These are phyloP conservation scores for Patiria miniata DNA, from an alignment of 35 echinoderm and acorn worm species.

Conservation along the genomic window DNA sequence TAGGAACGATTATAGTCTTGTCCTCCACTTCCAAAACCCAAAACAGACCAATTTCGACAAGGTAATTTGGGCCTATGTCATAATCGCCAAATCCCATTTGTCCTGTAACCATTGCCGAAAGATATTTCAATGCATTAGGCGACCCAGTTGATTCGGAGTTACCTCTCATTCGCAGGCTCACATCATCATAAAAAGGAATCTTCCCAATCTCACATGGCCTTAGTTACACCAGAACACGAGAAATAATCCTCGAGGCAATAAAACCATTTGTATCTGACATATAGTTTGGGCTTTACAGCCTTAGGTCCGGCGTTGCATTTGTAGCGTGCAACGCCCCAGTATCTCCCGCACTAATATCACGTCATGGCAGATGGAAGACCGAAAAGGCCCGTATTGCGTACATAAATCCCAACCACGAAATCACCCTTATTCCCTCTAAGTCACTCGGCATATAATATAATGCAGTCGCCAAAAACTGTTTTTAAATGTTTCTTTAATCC, in stretches of 20 bases:
- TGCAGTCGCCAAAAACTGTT: no score
- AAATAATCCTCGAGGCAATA: not conserved
- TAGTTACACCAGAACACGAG: conserved; percentile 32
- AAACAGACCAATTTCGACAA: no score
- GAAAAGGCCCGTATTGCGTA: not conserved
- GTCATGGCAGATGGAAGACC: not conserved
- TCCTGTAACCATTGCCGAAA: not conserved
- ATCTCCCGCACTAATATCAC: not conserved
- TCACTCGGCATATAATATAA: not conserved
- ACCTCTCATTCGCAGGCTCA: not conserved
- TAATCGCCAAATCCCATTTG: no score
- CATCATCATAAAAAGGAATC: not conserved
- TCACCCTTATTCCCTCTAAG: not conserved
- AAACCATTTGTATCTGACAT: not conserved
- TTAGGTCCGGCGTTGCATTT: no score
- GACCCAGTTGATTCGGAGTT: not conserved
- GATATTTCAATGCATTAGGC: not conserved
- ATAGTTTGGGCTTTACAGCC: not conserved
- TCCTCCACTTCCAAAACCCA: no score
- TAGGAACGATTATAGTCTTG: no score
- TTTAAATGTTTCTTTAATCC: no score
- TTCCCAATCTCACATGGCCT: conserved; percentile 6
- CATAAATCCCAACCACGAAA: not conserved
- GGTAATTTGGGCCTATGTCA: no score
- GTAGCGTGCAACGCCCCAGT: not conserved